phyloP scores from a whole-genome alignment of 2,113 vertebrate species.

The Phodopus roborovskii region DNA sequence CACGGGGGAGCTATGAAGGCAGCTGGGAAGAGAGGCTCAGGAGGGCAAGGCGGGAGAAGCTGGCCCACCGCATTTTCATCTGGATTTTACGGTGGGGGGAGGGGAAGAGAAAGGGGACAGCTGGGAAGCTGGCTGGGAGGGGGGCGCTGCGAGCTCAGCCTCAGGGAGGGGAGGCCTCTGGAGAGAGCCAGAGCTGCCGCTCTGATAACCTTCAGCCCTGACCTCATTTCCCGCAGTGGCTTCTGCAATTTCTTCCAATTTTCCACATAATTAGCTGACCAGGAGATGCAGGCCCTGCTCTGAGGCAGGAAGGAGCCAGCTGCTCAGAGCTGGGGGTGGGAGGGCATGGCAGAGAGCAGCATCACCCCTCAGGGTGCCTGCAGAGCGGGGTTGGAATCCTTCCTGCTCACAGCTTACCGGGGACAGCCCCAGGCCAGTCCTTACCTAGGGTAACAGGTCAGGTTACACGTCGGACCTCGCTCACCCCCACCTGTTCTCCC shows the following conservation, averaged over 20 bases:
- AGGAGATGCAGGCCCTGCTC: slow-evolving; percentile 56
- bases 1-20: fast-evolving
- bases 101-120: background rate
- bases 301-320: slow-evolving; percentile 23
- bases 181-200: background rate
- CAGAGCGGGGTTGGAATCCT: background rate
- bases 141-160: background rate
- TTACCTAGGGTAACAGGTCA: background rate
- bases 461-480: background rate
- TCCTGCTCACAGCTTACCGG: background rate
- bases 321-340: background rate
- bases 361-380: background rate
- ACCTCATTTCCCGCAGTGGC: slow-evolving; percentile 75
- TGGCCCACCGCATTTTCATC: fast-evolving
- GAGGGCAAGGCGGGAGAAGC: too few relatives aligned
- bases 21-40: background rate
- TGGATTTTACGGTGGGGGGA: too few relatives aligned
- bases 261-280: slow-evolving; percentile 84
- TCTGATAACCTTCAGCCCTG: slow-evolving; percentile 77
- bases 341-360: background rate
- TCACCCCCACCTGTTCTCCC: background rate
- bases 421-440: background rate
- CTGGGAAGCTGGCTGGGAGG: background rate
- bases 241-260: slow-evolving; percentile 81
- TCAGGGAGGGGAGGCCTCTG: background rate